These are phyloP conservation scores for Trididemnum miniatum DNA, from an alignment of 23 tunicate genomes.

Conservation along the genomic window DNA sequence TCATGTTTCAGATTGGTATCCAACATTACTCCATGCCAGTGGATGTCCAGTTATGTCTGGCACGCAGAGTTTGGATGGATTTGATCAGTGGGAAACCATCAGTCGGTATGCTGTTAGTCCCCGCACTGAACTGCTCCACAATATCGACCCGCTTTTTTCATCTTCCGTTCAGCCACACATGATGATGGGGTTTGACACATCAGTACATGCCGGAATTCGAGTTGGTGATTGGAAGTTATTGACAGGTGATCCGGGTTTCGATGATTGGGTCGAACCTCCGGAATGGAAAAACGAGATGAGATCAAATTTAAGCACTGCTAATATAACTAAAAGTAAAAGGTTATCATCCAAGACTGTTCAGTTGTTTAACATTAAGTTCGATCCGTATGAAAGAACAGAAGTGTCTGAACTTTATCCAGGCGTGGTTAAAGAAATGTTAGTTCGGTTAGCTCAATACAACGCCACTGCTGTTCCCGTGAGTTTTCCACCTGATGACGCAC, in stretches of 20 bases:
- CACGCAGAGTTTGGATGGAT: conserved; percentile 69
- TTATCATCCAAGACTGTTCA: conserved; percentile 30
- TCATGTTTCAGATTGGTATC: conserved; percentile 85
- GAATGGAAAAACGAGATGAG: conserved; percentile 11
- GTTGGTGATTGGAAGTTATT: conserved; percentile 72
- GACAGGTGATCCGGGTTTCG: conserved; percentile 67
- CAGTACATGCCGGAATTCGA: conserved; percentile 65
- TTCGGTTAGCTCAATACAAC: conserved; percentile 60
- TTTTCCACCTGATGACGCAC: conserved; percentile 67
- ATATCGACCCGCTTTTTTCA: conserved; percentile 53
- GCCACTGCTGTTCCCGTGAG: conserved; percentile 84
- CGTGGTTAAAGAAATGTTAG: conserved; percentile 56
- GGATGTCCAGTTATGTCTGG: conserved; percentile 36
- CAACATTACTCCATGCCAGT: conserved; percentile 61
- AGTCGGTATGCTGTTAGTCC: conserved; percentile 34
- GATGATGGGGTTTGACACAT: conserved; percentile 51
- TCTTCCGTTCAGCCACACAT: not conserved
- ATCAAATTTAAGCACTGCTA: not conserved
- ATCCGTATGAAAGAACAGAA: conserved; percentile 77
- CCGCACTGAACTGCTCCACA: conserved; percentile 67
- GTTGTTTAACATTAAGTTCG: conserved; percentile 63
- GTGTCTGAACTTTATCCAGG: conserved; percentile 67
- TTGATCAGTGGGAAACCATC: conserved; percentile 70
- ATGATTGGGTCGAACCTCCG: conserved; percentile 67
- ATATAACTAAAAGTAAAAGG: not conserved